Evolutionary conservation across 2,797 vertebrate genomes (phyloP), one percentile per base, ranked within the genome.

Genomic region (Ctenosaura bakeri): DNA sequence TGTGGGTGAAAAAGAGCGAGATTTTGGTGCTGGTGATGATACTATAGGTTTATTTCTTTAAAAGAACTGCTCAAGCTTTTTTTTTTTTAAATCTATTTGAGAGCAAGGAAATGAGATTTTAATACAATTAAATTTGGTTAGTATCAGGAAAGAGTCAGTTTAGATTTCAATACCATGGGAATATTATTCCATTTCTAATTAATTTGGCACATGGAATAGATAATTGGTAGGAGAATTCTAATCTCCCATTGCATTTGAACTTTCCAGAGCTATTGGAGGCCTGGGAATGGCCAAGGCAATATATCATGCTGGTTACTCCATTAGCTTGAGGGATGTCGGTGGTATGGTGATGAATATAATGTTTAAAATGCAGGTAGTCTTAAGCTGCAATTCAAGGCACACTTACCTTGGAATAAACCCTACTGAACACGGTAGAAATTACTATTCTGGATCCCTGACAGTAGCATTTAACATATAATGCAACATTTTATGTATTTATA

Each of bases 211-310:
- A 66, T 87, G 42, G 46, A 50, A 78, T 64, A 46, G 76, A 62
- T 78, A 64, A 87, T 87, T 64, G 76, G 86, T 29, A 66, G 59
- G 85, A 46, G 62, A 87, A 87, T 87, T 87, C 42, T 62, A 42
- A 64, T 56, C 10, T 87, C 80, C 74, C 56, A 78, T 87, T 87
- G 29, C 16, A 78, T 22, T 62, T 64, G 54, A 78, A 78, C 38
- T 78, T 59, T 78, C 56, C 74, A 78, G 80, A 77, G 32, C 29
- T 79, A 78, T 56, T n/a, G 76, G 66, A 50, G 46, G 59, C 42
- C 42, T 87, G 42, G 62, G 59, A 78, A 64, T 64, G 46, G 52
- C 42, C 77, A 52, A 62, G 32, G 59, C 56, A 87, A 66, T 79
- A 86, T 76, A 77, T 59, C 52, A 78, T 50, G 18, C 56, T 46